Conservation (phyloP, 2,113 vertebrate genomes). For the Ellobius talpinus region DNA sequence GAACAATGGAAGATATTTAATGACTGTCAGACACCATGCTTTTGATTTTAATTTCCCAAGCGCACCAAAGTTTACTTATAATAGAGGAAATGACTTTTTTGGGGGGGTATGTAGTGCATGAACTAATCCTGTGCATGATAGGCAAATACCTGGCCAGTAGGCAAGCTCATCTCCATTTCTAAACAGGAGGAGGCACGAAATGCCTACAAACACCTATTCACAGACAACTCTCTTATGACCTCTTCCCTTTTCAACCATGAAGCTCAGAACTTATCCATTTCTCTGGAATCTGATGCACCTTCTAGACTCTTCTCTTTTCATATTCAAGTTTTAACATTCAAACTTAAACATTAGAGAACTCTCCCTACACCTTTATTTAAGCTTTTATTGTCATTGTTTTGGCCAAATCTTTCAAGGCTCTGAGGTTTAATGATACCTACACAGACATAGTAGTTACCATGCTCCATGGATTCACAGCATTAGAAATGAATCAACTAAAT, state of each 20-base stretch:
- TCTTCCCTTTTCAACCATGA: neutral
- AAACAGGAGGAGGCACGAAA: neutral
- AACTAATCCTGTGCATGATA: neutral
- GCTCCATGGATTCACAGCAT: neutral
- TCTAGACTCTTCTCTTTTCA: constrained; percentile 39
- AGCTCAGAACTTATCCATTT: neutral
- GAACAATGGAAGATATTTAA: neutral
- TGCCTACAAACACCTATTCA: neutral
- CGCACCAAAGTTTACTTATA: neutral
- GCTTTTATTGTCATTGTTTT: constrained; percentile 26
- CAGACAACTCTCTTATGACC: neutral
- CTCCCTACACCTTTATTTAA: constrained; percentile 12
- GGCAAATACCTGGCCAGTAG: neutral
- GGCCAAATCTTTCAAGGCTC: neutral
- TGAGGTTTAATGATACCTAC: neutral
- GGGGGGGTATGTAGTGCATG: neutral
- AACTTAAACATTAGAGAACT: neutral
- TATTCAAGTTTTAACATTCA: constrained; percentile 10
- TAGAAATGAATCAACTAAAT: neutral
- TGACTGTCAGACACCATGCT: neutral
- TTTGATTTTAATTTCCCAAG: constrained; percentile 37
- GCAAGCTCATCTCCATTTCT: neutral
- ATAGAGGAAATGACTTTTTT: neutral
- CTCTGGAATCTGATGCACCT: constrained; percentile 17
- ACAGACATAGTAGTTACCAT: neutral